Evolutionary conservation across 2,888 invertebrate genomes (phyloP).

Genomic region (Amiota minor): DNA sequence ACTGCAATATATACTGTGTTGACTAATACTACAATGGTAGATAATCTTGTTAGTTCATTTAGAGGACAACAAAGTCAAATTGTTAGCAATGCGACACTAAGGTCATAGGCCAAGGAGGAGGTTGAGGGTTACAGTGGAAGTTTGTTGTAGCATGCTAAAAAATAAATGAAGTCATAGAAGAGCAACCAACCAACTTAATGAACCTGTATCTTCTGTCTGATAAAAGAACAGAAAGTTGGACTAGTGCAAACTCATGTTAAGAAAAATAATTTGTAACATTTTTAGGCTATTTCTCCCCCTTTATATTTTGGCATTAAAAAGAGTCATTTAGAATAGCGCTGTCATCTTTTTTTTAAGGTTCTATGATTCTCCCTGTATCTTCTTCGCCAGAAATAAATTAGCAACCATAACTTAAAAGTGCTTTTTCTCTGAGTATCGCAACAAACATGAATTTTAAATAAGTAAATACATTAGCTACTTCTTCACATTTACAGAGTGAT

Average conservation of each 20-base stretch:
- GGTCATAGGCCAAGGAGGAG: background rate
- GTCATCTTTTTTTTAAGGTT: background rate
- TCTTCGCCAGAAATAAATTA: background rate
- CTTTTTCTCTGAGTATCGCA: background rate
- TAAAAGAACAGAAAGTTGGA: background rate
- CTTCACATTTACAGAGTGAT: background rate
- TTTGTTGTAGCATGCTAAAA: slow-evolving; percentile 4
- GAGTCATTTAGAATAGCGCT: background rate
- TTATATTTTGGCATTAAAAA: background rate
- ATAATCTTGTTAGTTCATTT: slow-evolving; percentile 63
- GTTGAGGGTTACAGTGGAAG: background rate
- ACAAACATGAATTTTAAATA: slow-evolving; percentile 25
- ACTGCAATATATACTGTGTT: slow-evolving; percentile 21
- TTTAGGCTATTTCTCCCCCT: background rate
- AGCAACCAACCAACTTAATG: background rate
- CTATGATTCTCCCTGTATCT: background rate
- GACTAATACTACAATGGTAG: slow-evolving; percentile 47
- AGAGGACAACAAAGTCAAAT: slow-evolving; percentile 17
- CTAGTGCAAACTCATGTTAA: slow-evolving; percentile 18
- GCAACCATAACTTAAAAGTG: slow-evolving; percentile 10
- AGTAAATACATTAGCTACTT: slow-evolving; percentile 27
- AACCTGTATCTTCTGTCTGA: background rate
- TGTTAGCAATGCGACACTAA: slow-evolving; percentile 42
- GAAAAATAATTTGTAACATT: background rate
- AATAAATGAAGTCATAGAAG: slow-evolving; percentile 23